Conservation (phyloP, 2,113 vertebrate species). For the Paradisaea rubra region DNA sequence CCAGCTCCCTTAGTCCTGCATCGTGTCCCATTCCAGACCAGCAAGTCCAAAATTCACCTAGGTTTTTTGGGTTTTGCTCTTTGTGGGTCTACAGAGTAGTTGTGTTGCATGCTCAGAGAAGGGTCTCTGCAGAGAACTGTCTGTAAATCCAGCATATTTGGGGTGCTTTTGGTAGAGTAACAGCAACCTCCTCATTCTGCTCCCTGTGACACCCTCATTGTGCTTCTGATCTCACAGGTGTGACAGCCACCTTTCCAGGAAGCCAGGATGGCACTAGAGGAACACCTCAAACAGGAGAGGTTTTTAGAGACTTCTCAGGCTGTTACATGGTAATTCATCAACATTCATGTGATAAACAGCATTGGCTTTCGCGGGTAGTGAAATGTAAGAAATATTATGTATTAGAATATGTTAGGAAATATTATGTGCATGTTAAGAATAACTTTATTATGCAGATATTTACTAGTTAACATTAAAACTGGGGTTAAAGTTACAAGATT, state of each 20-base stretch:
- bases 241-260: not conserved
- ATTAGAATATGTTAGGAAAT: no score
- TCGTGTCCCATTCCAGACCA: not conserved
- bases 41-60: not conserved
- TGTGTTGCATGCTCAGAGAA: not conserved
- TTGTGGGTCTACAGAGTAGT: not conserved
- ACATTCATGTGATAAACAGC: no score
- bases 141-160: not conserved
- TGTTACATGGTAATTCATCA: not conserved
- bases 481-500: no score
- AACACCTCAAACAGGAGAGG: not conserved
- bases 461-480: no score
- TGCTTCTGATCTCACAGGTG: not conserved
- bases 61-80: not conserved
- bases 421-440: no score
- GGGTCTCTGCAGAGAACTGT: not conserved
- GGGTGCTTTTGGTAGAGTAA: not conserved
- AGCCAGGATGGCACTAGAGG: not conserved
- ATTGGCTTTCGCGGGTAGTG: no score
- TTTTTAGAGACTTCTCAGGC: not conserved
- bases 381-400: no score
- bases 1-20: not conserved
- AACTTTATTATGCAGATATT: no score
- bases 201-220: accelerated
- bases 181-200: not conserved